Conservation (phyloP, 2,113 vertebrate species). For the Pseudorectes ferrugineus region DNA sequence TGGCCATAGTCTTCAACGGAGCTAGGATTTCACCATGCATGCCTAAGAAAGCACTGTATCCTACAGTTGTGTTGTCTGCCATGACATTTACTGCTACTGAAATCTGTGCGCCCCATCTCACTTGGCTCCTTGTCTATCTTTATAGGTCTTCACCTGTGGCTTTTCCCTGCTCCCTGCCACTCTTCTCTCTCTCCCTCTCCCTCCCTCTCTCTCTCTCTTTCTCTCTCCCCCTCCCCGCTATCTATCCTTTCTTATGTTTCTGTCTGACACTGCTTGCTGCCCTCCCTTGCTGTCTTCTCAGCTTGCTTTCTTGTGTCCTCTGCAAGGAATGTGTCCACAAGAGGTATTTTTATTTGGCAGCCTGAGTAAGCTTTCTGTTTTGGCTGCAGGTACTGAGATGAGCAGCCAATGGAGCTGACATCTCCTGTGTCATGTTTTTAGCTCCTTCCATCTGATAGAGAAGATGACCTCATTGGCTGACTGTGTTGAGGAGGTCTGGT, state of each 20-base stretch:
- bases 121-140: neutral
- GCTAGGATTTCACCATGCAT: neutral
- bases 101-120: neutral
- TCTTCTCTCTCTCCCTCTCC: neutral
- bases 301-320: neutral
- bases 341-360: conserved; percentile 55
- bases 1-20: neutral
- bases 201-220: neutral
- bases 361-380: conserved; percentile 31
- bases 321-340: conserved; percentile 41
- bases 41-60: neutral
- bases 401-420: conserved; percentile 26
- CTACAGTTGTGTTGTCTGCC: neutral
- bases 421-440: conserved; percentile 45
- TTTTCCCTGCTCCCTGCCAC: neutral
- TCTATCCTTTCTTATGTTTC: neutral
- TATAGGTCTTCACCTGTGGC: neutral
- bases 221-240: neutral
- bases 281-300: neutral
- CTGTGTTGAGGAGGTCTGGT: neutral
- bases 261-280: neutral
- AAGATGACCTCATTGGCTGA: conserved; percentile 35
- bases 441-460: conserved; percentile 47
- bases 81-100: neutral
- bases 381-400: conserved; percentile 50